A percentile compares a stretch with the other conserved stretches of the same genome.
Conservation (phyloP, 2,113 vertebrate species). For the Onychostoma macrolepis region DNA sequence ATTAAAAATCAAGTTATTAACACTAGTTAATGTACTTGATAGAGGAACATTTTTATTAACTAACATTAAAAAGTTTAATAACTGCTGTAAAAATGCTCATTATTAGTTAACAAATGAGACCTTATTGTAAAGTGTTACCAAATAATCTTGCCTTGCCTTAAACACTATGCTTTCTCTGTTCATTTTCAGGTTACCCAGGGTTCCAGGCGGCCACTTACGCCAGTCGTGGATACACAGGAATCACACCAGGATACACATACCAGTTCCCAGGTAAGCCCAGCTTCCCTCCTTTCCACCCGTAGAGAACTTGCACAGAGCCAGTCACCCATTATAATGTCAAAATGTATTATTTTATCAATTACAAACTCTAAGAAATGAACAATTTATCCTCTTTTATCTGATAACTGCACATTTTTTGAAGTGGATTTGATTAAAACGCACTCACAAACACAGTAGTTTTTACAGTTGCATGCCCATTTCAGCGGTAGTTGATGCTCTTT, state of each 20-base stretch:
- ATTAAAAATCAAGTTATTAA: no score
- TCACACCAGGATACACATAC: constrained; percentile 97
- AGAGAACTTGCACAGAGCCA: not conserved
- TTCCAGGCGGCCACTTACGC: constrained; percentile 97
- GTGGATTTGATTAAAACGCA: not conserved
- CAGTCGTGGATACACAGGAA: constrained; percentile 94
- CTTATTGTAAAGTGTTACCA: not conserved
- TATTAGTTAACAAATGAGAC: not conserved
- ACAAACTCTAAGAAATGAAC: not conserved
- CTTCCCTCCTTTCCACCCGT: not conserved
- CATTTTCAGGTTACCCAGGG: constrained; percentile 88
- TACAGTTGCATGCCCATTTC: not conserved
- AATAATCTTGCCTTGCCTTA: not conserved
- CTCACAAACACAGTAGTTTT: not conserved
- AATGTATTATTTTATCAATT: not conserved
- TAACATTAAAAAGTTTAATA: not conserved
- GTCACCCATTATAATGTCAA: not conserved
- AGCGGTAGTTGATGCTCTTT: not conserved
- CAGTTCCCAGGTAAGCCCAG: constrained; percentile 92
- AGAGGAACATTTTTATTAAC: no score
- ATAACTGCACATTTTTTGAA: not conserved
- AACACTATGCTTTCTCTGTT: not conserved
- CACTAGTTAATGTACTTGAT: no score
- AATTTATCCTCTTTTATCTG: not conserved
- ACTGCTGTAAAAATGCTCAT: not conserved